These are phyloP conservation scores for Melieria omissa DNA, from an alignment of 2,888 invertebrate species.

Conservation along the genomic window DNA sequence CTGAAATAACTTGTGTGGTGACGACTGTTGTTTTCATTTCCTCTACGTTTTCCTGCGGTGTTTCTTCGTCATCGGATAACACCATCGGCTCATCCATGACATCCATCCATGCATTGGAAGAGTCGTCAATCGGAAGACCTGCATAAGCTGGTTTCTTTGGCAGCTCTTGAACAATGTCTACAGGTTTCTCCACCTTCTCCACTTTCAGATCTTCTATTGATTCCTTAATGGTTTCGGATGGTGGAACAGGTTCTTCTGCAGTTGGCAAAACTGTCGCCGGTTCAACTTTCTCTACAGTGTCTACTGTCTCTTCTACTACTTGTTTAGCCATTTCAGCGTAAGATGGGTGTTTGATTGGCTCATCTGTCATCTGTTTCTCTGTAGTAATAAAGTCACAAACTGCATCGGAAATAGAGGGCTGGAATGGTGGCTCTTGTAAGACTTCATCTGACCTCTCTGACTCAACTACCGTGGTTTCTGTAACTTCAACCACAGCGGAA, in stretches of 20 bases:
- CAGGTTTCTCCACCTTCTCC: constrained; percentile 32
- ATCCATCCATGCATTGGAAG: constrained; percentile 56
- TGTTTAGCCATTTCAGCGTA: background rate
- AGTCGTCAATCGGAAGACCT: constrained; percentile 57
- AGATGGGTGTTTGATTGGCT: background rate
- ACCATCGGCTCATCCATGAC: constrained; percentile 53
- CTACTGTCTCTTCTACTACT: background rate
- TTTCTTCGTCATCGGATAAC: constrained; percentile 52
- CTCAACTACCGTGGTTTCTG: background rate
- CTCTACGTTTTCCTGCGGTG: constrained; percentile 35
- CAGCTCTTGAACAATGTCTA: background rate
- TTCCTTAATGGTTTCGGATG: background rate
- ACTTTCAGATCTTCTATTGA: background rate
- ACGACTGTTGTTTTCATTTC: background rate
- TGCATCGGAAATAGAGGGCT: no score
- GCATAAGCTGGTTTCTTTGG: constrained; percentile 52
- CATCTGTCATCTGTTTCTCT: background rate
- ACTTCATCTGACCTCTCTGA: background rate
- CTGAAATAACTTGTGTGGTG: constrained; percentile 1
- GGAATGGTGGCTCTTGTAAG: no score
- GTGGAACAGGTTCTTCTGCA: background rate
- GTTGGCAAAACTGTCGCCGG: background rate
- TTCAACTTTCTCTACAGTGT: background rate
- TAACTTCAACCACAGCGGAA: background rate
- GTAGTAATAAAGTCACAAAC: no score